A percentile compares a stretch with the other conserved stretches of the same genome.
phyloP scores from a whole-genome alignment of 1,140 invertebrate species.

The Metopolophium dirhodum region DNA sequence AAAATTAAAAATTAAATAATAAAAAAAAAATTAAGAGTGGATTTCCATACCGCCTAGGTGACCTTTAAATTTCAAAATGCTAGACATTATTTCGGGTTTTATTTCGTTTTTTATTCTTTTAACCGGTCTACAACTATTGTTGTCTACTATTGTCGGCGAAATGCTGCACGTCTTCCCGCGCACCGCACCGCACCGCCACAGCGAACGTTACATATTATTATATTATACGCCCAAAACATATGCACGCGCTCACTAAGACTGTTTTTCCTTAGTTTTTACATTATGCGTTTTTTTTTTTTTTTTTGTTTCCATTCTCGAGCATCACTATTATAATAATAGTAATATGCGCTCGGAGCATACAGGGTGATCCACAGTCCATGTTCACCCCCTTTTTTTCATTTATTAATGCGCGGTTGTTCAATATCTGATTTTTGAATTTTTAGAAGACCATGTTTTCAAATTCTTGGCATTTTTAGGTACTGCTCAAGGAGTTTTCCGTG shows the following conservation, averaged over 20 bases:
- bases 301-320: not conserved
- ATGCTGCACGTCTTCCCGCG: not conserved
- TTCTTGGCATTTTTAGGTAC: too few species aligned
- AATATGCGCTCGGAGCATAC: not conserved
- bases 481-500: too few species aligned
- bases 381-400: too few species aligned
- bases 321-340: not conserved
- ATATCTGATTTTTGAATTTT: too few species aligned
- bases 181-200: not conserved
- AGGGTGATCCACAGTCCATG: too few species aligned
- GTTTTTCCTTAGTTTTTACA: not conserved
- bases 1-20: not conserved
- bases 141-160: constrained; percentile 21
- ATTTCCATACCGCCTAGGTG: constrained; percentile 24
- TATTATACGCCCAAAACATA: not conserved
- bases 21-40: not conserved
- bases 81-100: constrained; percentile 24
- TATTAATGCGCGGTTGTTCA: too few species aligned
- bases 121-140: constrained; percentile 28
- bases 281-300: not conserved
- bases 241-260: not conserved
- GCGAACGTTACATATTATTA: not conserved
- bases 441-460: too few species aligned
- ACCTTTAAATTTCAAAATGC: constrained; percentile 5
- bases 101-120: not conserved